Percentiles rank a stretch among this genome's conserved stretches.
These are phyloP conservation scores for Amphipyra berbera DNA, from an alignment of 2,888 invertebrate species.

Conservation along the genomic window DNA sequence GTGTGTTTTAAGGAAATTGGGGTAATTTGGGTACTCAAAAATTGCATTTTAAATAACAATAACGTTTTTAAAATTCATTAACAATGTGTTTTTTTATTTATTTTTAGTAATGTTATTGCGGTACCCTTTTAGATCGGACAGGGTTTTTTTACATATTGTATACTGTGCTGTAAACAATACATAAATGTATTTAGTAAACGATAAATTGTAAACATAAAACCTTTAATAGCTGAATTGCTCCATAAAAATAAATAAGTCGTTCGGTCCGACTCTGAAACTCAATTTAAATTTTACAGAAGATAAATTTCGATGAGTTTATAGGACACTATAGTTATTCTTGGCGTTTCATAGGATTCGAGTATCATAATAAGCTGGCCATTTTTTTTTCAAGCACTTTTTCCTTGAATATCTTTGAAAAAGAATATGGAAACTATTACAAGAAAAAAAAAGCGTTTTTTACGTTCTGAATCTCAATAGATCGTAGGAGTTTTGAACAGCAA, in stretches of 20 bases:
- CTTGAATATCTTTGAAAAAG: too few relatives aligned
- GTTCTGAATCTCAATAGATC: conserved; percentile 11
- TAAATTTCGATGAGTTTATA: conserved; percentile 35
- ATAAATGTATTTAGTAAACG: neutral
- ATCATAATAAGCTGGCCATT: conserved; percentile 1
- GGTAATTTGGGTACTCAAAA: too few relatives aligned
- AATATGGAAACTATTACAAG: neutral
- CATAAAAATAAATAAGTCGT: conserved; percentile 33
- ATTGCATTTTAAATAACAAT: too few relatives aligned
- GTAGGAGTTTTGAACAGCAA: conserved; percentile 28
- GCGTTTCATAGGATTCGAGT: neutral
- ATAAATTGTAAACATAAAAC: conserved; percentile 2
- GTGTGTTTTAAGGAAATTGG: too few relatives aligned
- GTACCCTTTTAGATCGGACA: too few relatives aligned
- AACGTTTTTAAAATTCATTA: too few relatives aligned
- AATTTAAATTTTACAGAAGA: conserved; percentile 24
- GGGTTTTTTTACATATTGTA: too few relatives aligned
- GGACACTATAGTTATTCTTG: conserved; percentile 10
- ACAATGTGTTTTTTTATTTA: too few relatives aligned
- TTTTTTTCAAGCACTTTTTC: neutral
- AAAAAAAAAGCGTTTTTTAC: conserved; percentile 1
- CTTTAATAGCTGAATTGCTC: neutral
- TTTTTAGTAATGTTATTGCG: too few relatives aligned
- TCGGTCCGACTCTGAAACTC: conserved; percentile 10
- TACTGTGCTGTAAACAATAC: neutral